Evolutionary conservation across 2,797 vertebrate genomes (phyloP).

Genomic region (Micropoecilia bifurca): DNA sequence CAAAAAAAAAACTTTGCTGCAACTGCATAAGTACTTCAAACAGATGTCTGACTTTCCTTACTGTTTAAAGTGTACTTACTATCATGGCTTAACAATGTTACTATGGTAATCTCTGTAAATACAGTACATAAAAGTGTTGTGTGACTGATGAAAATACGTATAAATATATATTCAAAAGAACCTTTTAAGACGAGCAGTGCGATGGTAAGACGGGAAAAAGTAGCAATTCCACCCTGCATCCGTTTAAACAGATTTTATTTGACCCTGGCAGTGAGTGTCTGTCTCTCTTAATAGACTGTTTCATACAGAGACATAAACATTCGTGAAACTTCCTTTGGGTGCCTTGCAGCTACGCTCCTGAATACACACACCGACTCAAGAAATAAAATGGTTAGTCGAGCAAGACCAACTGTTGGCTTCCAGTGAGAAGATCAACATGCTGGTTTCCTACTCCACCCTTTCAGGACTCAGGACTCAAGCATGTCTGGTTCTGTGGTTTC

Average conservation of each 20-base stretch:
- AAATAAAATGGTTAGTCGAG: neutral
- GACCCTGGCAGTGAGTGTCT: constrained; percentile 7
- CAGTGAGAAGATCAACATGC: constrained; percentile 8
- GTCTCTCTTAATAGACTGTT: constrained; percentile 13
- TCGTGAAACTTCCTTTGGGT: constrained; percentile 6
- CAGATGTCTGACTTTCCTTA: constrained; percentile 57
- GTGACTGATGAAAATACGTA: constrained; percentile 75
- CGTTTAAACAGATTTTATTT: constrained; percentile 8
- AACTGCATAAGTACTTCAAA: constrained; percentile 51
- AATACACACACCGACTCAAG: constrained; percentile 3
- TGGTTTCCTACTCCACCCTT: constrained; percentile 9
- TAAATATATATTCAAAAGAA: constrained; percentile 82
- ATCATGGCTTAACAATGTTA: constrained; percentile 60
- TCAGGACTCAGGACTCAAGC: neutral
- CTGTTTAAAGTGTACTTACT: constrained; percentile 68
- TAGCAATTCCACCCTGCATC: constrained; percentile 27
- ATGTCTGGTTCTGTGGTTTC: constrained; percentile 1
- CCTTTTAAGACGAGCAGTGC: constrained; percentile 54
- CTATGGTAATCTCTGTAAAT: constrained; percentile 84
- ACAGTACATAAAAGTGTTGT: constrained; percentile 71
- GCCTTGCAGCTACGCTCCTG: constrained; percentile 36
- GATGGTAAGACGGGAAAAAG: constrained; percentile 39
- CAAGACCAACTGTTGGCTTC: constrained; percentile 13
- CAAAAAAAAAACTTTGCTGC: constrained; percentile 39
- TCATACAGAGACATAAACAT: constrained; percentile 26